Evolutionary conservation across 1,140 invertebrate species (phyloP).

Genomic region (honey bee (Apis mellifera)): DNA sequence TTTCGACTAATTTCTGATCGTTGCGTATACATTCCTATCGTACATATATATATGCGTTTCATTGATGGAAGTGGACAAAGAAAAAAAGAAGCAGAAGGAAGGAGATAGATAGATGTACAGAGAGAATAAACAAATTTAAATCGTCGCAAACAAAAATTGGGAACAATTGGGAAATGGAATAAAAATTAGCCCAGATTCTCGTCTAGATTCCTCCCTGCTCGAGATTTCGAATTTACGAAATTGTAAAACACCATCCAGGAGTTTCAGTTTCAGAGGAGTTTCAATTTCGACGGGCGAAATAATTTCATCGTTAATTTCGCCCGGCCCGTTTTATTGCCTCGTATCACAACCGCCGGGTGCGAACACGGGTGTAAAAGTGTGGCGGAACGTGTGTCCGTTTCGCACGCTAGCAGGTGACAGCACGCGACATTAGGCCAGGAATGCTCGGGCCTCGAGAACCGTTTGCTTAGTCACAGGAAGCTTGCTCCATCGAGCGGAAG

Average conservation of each 20-base stretch:
- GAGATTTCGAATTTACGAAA: constrained; percentile 15
- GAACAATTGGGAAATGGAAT: neutral
- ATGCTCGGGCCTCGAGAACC: constrained; percentile 43
- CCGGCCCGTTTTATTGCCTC: neutral
- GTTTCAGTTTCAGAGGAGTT: constrained; percentile 7
- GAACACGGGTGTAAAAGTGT: neutral
- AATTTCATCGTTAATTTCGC: constrained; percentile 20
- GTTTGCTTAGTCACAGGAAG: constrained; percentile 61
- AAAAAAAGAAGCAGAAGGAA: neutral
- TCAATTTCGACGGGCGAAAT: constrained; percentile 10
- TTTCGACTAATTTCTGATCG: constrained; percentile 16
- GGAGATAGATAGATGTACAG: neutral
- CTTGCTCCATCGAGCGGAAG: constrained; percentile 51
- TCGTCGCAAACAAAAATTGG: neutral
- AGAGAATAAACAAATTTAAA: too few relatives aligned
- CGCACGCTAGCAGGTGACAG: too few relatives aligned
- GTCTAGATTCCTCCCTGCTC: neutral
- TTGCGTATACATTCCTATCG: neutral
- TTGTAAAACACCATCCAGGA: neutral
- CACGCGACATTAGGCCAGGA: constrained; percentile 64
- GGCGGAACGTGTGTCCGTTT: neutral
- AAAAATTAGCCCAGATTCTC: neutral
- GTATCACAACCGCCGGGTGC: too few relatives aligned
- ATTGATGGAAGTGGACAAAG: too few relatives aligned
- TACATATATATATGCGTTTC: neutral